These are phyloP conservation scores for Strix uralensis DNA, from an alignment of 2,113 vertebrate species.

Conservation along the genomic window DNA sequence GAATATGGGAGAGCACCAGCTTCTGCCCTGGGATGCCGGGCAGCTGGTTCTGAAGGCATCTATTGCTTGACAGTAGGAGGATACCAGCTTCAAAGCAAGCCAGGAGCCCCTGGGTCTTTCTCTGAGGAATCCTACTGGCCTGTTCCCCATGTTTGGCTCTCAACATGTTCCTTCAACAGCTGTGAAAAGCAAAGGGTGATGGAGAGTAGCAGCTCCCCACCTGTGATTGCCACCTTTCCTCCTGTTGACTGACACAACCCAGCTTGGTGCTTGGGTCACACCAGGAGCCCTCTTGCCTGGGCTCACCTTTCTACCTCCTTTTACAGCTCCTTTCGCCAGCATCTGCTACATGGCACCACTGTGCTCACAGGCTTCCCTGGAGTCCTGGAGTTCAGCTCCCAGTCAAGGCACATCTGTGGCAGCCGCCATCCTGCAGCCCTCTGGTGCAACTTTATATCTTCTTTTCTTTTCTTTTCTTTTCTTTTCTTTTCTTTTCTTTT, in stretches of 20 bases:
- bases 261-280: neutral
- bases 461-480: too few species aligned
- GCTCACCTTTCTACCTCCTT: neutral
- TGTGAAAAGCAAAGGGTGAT: neutral
- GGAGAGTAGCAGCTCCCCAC: neutral
- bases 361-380: neutral
- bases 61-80: neutral
- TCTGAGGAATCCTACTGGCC: neutral
- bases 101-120: neutral
- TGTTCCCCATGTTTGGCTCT: neutral
- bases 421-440: neutral
- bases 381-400: neutral
- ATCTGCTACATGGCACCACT: neutral
- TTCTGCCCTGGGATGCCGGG: neutral
- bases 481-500: accelerated
- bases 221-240: neutral
- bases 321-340: neutral
- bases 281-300: neutral
- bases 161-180: neutral
- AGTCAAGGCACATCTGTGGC: neutral
- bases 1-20: neutral
- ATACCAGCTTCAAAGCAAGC: neutral
- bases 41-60: neutral
- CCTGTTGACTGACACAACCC: neutral
- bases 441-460: too few species aligned